Percentiles rank a stretch among this genome's conserved stretches.
phyloP scores from a whole-genome alignment of 2,113 vertebrate species.

The Nansenia antarctica region DNA sequence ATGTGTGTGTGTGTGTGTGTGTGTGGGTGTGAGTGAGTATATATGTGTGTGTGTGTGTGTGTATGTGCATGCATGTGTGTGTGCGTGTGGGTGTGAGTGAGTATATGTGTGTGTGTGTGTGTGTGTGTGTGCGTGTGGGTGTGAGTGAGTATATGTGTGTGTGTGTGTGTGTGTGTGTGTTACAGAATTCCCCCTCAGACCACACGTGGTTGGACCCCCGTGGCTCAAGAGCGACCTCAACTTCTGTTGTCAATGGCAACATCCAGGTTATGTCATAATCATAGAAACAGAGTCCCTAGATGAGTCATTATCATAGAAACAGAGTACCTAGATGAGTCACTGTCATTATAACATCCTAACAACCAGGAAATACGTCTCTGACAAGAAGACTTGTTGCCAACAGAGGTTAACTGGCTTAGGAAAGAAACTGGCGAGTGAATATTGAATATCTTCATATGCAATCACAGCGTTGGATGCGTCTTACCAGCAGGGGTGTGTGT shows the following conservation, averaged over 20 bases:
- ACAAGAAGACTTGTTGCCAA: too few species aligned
- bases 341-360: not conserved
- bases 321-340: not conserved
- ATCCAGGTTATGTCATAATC: conserved; percentile 11
- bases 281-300: not conserved
- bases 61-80: conserved; percentile 42
- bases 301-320: not conserved
- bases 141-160: conserved; percentile 36
- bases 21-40: too few species aligned
- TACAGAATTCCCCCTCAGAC: conserved; percentile 13
- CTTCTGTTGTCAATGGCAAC: conserved; percentile 7
- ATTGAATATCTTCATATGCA: not conserved
- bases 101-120: conserved; percentile 36
- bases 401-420: not conserved
- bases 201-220: not conserved
- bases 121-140: too few species aligned
- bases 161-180: conserved; percentile 32
- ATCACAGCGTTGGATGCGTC: not conserved
- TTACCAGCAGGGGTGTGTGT: too few species aligned
- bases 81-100: conserved; percentile 46
- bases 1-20: conserved; percentile 39
- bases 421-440: not conserved
- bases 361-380: too few species aligned
- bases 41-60: conserved; percentile 35
- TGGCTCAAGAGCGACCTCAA: conserved; percentile 1